Evolutionary conservation across 2,888 invertebrate genomes (phyloP).

Genomic region (Drosophila neoperkinsi): DNA sequence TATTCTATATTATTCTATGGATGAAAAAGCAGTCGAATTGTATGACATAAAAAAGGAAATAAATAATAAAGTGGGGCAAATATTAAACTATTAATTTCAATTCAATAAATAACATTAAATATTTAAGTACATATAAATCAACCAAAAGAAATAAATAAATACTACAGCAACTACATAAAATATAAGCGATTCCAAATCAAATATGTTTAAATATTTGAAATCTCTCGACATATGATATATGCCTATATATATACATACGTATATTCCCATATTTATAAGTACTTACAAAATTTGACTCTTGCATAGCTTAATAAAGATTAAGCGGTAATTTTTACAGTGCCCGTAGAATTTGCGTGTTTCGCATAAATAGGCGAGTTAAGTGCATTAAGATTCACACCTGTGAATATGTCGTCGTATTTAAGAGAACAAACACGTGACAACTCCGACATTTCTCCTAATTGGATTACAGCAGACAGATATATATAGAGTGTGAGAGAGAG

Average conservation of each 20-base stretch:
- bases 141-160: neutral
- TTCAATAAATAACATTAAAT: neutral
- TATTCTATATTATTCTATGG: too few species aligned
- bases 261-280: neutral
- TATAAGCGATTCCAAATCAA: neutral
- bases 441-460: conserved; percentile 71
- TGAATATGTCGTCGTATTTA: conserved; percentile 50
- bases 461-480: conserved; percentile 58
- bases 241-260: neutral
- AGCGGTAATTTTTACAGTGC: neutral
- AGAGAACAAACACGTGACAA: conserved; percentile 65
- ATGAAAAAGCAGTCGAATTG: too few species aligned
- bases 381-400: conserved; percentile 50
- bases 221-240: neutral
- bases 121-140: neutral
- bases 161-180: neutral
- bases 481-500: conserved; percentile 12
- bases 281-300: neutral
- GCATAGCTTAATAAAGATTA: neutral
- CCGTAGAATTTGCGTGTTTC: conserved; percentile 10
- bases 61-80: neutral
- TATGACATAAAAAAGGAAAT: neutral
- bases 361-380: conserved; percentile 22
- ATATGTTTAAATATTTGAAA: neutral
- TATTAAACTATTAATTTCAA: neutral